A percentile compares a stretch with the other conserved stretches of the same genome.
phyloP scores from a whole-genome alignment of 2,113 vertebrate genomes.

The Geothlypis trichas region DNA sequence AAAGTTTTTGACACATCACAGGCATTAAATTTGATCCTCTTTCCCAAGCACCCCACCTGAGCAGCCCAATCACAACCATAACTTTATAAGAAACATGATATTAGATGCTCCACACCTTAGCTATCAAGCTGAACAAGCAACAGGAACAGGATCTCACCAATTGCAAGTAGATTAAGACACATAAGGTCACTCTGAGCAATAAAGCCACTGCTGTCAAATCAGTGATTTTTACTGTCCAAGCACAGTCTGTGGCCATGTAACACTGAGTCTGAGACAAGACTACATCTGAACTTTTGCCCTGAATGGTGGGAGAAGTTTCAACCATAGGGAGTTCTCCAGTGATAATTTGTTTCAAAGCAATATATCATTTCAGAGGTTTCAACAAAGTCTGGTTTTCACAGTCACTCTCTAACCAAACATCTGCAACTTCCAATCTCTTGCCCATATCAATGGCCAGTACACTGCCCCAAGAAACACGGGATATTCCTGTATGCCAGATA shows the following conservation, averaged over 20 bases:
- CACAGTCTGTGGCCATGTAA: neutral
- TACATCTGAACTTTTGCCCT: neutral
- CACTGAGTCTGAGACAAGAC: neutral
- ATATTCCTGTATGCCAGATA: neutral
- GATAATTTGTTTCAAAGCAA: neutral
- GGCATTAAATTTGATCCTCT: accelerated
- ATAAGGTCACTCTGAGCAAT: neutral
- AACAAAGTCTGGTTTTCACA: neutral
- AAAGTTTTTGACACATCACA: neutral
- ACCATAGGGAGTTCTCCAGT: neutral
- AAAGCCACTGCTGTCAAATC: neutral
- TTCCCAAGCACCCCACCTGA: neutral
- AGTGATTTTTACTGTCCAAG: neutral
- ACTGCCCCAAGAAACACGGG: neutral
- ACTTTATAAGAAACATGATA: neutral
- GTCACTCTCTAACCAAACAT: neutral
- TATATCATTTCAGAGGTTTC: neutral
- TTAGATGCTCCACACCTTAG: neutral
- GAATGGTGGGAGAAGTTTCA: neutral
- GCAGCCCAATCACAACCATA: neutral
- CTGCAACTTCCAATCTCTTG: neutral
- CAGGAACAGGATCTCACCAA: neutral
- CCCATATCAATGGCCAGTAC: neutral
- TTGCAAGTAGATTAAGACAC: neutral
- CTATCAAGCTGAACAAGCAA: neutral